A percentile compares a stretch with the other conserved stretches of the same genome.
phyloP scores from a whole-genome alignment of 2,888 invertebrate genomes.

The Ichneumoninae sp. region DNA sequence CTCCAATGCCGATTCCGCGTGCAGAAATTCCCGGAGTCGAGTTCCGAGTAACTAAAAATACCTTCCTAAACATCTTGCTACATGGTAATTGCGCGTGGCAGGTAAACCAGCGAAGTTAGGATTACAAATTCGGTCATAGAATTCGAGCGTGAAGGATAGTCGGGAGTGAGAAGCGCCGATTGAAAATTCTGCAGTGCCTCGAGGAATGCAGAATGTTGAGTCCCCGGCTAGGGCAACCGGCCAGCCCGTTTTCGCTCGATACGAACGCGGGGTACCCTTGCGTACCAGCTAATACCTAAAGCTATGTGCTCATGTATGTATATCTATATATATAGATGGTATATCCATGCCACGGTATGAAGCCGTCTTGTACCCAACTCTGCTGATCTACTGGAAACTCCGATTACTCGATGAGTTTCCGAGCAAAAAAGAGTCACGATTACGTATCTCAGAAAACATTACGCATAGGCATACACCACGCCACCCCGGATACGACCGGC shows the following conservation, averaged over 20 bases:
- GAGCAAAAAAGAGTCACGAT: conserved; percentile 47
- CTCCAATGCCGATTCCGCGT: conserved; percentile 11
- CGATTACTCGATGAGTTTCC: conserved; percentile 62
- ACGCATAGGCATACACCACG: conserved; percentile 14
- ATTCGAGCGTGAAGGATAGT: conserved; percentile 24
- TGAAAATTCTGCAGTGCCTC: conserved; percentile 66
- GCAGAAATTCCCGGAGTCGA: not conserved
- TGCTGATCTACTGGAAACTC: conserved; percentile 52
- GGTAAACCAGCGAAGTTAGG: conserved; percentile 40
- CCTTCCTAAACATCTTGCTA: conserved; percentile 6
- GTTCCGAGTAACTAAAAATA: conserved; percentile 16
- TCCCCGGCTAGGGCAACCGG: conserved; percentile 60
- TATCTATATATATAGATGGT: not conserved
- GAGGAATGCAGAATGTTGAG: conserved; percentile 67
- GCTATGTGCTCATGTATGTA: conserved; percentile 6
- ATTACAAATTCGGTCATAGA: conserved; percentile 30
- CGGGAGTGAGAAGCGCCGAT: conserved; percentile 55
- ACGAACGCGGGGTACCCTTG: conserved; percentile 54
- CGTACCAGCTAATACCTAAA: conserved; percentile 53
- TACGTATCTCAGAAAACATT: conserved; percentile 37
- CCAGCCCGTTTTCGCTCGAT: conserved; percentile 67
- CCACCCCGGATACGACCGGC: conserved; percentile 60
- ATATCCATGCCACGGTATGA: not conserved
- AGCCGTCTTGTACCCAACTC: conserved; percentile 1
- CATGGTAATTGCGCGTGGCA: conserved; percentile 19